Percentiles rank a stretch among this genome's conserved stretches.
These are phyloP conservation scores for Cephus spinipes DNA, from an alignment of 2,888 invertebrate genomes.

Conservation along the genomic window DNA sequence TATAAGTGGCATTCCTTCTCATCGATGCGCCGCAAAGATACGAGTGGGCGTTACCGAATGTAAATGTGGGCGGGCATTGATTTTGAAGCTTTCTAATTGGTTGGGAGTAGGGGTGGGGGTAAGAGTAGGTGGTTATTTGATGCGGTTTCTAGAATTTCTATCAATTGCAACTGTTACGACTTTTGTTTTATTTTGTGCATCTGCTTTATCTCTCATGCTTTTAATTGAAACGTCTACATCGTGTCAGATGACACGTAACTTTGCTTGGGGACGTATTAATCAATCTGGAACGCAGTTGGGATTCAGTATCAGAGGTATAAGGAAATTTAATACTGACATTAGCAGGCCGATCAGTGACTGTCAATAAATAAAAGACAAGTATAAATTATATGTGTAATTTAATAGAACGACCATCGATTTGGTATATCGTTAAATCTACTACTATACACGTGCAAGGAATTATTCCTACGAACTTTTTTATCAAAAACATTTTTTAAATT, in stretches of 20 bases:
- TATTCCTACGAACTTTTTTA: no score
- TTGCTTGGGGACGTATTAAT: neutral
- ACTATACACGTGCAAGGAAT: no score
- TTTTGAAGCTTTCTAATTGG: neutral
- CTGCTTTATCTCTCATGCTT: neutral
- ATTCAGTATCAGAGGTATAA: neutral
- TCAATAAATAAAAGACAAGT: neutral
- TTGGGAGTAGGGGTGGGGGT: neutral
- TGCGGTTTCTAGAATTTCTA: neutral
- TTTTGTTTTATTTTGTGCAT: neutral
- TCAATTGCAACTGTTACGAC: neutral
- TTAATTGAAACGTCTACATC: neutral
- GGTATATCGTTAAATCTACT: neutral
- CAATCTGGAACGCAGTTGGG: neutral
- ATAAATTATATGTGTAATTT: no score
- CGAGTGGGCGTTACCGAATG: neutral
- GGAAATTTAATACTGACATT: neutral
- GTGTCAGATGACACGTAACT: neutral
- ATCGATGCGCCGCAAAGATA: neutral
- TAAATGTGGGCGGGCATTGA: neutral
- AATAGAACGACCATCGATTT: neutral
- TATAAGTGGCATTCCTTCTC: neutral
- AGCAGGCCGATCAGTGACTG: neutral
- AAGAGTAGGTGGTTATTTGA: neutral
- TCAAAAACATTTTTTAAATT: neutral